These are phyloP conservation scores for Trachelus tabidus DNA, from an alignment of 2,888 invertebrate species.

Conservation along the genomic window DNA sequence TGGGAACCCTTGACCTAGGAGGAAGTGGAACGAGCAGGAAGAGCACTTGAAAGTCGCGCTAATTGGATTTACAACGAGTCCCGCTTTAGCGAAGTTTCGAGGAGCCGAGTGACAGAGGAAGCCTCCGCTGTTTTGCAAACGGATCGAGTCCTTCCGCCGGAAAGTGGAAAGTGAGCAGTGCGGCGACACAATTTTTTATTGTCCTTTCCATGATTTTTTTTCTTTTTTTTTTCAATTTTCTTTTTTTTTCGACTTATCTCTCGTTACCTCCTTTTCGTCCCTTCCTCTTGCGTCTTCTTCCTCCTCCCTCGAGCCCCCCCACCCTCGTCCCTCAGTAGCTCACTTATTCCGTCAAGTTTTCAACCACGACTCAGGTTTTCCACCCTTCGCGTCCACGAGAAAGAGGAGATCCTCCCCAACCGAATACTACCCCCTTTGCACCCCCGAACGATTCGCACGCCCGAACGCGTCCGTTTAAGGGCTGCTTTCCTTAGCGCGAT, in stretches of 20 bases:
- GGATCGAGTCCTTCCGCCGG: background rate
- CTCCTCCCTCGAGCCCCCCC: background rate
- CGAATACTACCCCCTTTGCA: background rate
- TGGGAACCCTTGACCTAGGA: conserved; percentile 10
- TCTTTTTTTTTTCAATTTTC: background rate
- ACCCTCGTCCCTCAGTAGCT: background rate
- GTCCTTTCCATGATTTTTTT: too few relatives aligned
- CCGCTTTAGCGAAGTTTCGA: conserved; percentile 36
- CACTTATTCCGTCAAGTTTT: background rate
- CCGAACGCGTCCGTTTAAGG: conserved; percentile 48
- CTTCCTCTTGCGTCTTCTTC: background rate
- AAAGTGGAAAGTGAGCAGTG: background rate
- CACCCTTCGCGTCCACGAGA: background rate
- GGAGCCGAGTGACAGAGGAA: conserved; percentile 31
- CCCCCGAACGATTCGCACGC: conserved; percentile 1
- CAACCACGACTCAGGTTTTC: background rate
- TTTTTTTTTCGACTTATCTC: background rate
- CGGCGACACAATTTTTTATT: background rate
- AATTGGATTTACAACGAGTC: conserved; percentile 59
- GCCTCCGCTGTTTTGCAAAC: conserved; percentile 15
- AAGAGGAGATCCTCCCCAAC: background rate
- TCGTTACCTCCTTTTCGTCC: background rate
- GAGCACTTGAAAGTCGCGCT: conserved; percentile 54
- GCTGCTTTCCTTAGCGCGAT: conserved; percentile 40
- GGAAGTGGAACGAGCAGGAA: conserved; percentile 21